phyloP scores from a whole-genome alignment of 1,140 invertebrate species.

The Drosophila mayri region DNA sequence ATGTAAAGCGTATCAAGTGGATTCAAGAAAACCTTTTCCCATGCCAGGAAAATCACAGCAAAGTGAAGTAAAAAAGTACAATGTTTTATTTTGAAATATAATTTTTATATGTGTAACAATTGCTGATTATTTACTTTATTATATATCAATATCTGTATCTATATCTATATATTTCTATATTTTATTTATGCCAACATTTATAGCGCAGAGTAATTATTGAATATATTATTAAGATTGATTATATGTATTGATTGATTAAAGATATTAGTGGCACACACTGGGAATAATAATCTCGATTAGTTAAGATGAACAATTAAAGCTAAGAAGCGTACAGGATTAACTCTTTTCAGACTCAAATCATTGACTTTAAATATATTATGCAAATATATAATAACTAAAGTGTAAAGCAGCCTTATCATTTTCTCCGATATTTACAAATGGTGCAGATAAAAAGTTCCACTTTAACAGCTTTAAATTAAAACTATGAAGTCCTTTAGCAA shows the following conservation, averaged over 20 bases:
- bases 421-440: too few relatives aligned
- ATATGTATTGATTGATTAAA: too few relatives aligned
- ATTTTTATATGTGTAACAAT: neutral
- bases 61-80: neutral
- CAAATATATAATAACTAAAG: too few relatives aligned
- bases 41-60: neutral
- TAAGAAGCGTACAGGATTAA: neutral
- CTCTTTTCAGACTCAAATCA: neutral
- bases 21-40: neutral
- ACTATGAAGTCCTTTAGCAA: neutral
- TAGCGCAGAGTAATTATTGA: neutral
- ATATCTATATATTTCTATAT: neutral
- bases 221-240: neutral
- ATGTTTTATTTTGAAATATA: neutral
- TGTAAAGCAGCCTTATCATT: neutral
- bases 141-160: neutral
- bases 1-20: neutral
- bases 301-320: neutral
- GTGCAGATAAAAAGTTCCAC: neutral
- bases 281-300: neutral
- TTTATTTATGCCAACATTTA: neutral
- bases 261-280: neutral
- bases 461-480: neutral
- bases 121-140: neutral
- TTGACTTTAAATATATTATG: neutral